phyloP scores from a whole-genome alignment of 1,140 invertebrate species.

The Anagrus nilaparvatae region DNA sequence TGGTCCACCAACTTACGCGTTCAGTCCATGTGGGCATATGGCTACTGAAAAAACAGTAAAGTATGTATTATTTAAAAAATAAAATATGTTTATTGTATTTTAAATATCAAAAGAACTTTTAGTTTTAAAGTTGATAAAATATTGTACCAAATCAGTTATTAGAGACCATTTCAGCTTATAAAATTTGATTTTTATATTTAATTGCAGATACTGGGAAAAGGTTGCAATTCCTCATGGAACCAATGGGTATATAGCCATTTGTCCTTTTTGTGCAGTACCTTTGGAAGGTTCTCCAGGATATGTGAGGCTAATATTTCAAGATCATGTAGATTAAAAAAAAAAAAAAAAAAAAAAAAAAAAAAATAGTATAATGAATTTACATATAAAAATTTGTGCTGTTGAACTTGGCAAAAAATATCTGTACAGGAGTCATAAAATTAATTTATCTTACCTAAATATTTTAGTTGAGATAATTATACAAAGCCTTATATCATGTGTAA shows the following conservation, averaged over 20 bases:
- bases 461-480: conserved; percentile 21
- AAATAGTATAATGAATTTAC: conserved; percentile 3
- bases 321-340: conserved; percentile 75
- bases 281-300: conserved; percentile 84
- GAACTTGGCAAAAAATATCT: conserved; percentile 19
- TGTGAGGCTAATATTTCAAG: conserved; percentile 96
- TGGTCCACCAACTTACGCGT: conserved; percentile 82
- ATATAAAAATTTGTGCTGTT: conserved; percentile 13
- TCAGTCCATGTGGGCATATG: conserved; percentile 99
- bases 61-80: conserved; percentile 58
- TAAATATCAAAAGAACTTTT: too few relatives aligned
- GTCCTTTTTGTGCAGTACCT: conserved; percentile 95
- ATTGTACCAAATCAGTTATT: too few relatives aligned
- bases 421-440: conserved; percentile 30
- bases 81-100: too few relatives aligned
- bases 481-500: conserved; percentile 27
- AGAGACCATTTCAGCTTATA: too few relatives aligned
- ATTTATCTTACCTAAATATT: conserved; percentile 19
- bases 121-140: too few relatives aligned
- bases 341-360: conserved; percentile 27
- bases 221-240: conserved; percentile 97
- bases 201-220: conserved; percentile 78
- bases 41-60: conserved; percentile 95
- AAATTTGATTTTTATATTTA: conserved; percentile 10
- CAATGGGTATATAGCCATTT: conserved; percentile 95